A percentile compares a stretch with the other conserved stretches of the same genome.
phyloP scores from a whole-genome alignment of 1,140 invertebrate genomes.

The Aplysia californica region DNA sequence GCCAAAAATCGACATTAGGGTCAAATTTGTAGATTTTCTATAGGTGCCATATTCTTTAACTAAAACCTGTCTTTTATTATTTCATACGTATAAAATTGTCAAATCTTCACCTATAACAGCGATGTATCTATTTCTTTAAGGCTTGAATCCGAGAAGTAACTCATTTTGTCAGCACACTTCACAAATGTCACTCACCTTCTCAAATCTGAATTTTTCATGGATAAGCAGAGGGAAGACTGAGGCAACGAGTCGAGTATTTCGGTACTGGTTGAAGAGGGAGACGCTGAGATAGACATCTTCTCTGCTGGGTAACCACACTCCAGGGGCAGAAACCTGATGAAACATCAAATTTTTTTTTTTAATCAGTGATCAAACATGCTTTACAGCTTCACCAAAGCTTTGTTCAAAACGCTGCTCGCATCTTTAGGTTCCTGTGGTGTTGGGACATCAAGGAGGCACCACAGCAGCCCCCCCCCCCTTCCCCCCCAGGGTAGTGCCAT shows the following conservation, averaged over 20 bases:
- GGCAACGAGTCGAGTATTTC: constrained; percentile 52
- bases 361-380: background rate
- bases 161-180: too few relatives aligned
- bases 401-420: background rate
- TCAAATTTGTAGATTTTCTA: too few relatives aligned
- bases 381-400: background rate
- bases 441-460: background rate
- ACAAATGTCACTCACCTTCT: constrained; percentile 56
- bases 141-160: too few relatives aligned
- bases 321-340: constrained; percentile 63
- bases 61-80: too few relatives aligned
- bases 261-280: constrained; percentile 61
- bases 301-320: constrained; percentile 62
- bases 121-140: too few relatives aligned
- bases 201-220: constrained; percentile 61
- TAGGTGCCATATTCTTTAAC: too few relatives aligned
- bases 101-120: too few relatives aligned
- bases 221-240: constrained; percentile 62
- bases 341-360: constrained; percentile 1
- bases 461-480: background rate
- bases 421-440: background rate
- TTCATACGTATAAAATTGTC: too few relatives aligned
- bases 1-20: too few relatives aligned
- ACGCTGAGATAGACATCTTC: constrained; percentile 64
- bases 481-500: background rate